Evolutionary conservation across 2,888 invertebrate species (phyloP).

Genomic region (Argyresthia albistria): DNA sequence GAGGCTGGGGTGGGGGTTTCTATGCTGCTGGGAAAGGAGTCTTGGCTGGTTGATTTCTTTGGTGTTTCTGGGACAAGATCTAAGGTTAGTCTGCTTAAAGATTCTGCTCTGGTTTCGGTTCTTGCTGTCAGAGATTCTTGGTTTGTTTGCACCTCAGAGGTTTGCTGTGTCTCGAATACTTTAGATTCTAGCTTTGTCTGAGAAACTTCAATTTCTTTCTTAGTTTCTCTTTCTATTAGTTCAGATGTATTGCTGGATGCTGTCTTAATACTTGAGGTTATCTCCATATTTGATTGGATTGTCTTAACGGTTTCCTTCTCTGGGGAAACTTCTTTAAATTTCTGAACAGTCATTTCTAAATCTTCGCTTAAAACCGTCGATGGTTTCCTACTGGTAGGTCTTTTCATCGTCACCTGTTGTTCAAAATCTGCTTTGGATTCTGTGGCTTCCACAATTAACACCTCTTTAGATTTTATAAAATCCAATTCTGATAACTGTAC

Average conservation of each 20-base stretch:
- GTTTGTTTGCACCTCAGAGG: background rate
- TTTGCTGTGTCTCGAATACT: background rate
- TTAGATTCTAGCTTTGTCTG: no score
- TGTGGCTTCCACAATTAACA: background rate
- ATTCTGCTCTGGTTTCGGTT: background rate
- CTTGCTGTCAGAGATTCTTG: background rate
- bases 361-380: background rate
- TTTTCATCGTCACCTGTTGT: background rate
- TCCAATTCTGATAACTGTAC: slow-evolving; percentile 1
- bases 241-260: background rate
- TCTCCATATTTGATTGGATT: background rate
- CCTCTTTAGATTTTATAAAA: slow-evolving; percentile 6
- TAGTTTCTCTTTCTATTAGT: background rate
- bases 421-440: background rate
- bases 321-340: background rate
- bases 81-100: background rate
- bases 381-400: background rate
- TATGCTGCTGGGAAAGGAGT: slow-evolving; percentile 1
- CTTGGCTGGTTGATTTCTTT: background rate
- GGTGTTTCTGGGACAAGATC: background rate
- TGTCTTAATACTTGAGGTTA: background rate
- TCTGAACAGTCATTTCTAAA: background rate
- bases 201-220: no score
- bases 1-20: slow-evolving; percentile 35
- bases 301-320: background rate